Base-by-base conservation (phyloP, 2,113 vertebrate genomes). In the Salminus brasiliensis region DNA sequence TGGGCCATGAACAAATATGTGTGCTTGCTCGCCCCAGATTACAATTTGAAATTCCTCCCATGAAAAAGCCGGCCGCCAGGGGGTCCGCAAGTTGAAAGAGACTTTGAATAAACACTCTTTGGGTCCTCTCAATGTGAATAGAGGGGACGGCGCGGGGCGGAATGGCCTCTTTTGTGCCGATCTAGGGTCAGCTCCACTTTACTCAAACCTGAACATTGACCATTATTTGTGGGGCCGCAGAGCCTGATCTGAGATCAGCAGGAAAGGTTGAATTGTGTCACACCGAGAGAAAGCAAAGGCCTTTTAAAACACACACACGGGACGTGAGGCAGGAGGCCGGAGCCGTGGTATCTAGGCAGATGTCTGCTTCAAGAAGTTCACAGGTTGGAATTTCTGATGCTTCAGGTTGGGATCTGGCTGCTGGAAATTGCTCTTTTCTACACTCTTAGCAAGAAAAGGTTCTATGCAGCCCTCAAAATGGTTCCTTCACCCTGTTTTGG, bases 1-100 rank as follows among this genome's bases (percentile, higher is more conserved):
- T 91, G 85, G 92, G 92, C 87, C 90, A 89, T 89, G 87, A 90
- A 93, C 90, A 92, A 93, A 93, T 92, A 91, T 89, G 89, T 85
- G 90, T 89, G 89, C 91, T 89, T 92, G 91, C 92, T 89, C 91
- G 90, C 92, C 88, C 74, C 82, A 90, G 88, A 94, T 94, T 93
- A 93, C 92, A 93, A 93, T 93, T 93, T 91, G 88, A 91, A 92
- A 93, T 92, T 93, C 89, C 91, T 92, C 91, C 88, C 90, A 84
- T 91, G 92, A 91, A 87, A 88, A 87, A 82, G 85, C 78, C 5
- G 30, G 85, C 91, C 91, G 93, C 90, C 90, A 80, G 88, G 84
- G 80, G 80, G 87, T 87, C 89, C 89, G 89, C 85, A 88, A 88
- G 92, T 91, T 91, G 89, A 93, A 90, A 89, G 89, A 81, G 68